Conservation (phyloP, 2,113 vertebrate species). For the Chlamydotis undulata region DNA sequence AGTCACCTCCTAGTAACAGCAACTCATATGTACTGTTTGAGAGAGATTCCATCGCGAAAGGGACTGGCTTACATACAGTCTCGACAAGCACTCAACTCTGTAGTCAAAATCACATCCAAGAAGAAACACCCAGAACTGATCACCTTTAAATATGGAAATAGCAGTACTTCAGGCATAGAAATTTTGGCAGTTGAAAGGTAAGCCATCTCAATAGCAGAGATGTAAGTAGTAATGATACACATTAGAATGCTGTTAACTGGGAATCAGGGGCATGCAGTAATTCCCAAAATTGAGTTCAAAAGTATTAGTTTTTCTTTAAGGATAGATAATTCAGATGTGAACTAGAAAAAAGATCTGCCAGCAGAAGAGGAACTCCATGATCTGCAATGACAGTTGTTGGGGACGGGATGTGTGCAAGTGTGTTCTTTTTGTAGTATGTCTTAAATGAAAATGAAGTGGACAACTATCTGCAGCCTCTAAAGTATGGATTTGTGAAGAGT, state of each 20-base stretch:
- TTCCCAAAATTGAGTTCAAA: background rate
- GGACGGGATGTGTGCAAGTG: background rate
- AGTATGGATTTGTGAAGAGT: background rate
- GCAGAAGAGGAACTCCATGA: background rate
- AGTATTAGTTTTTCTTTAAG: background rate
- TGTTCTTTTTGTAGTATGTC: background rate
- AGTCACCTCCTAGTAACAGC: constrained; percentile 94
- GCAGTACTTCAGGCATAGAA: constrained; percentile 91
- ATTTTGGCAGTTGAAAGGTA: constrained; percentile 95
- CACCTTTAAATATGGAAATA: constrained; percentile 97
- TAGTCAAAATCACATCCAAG: constrained; percentile 99
- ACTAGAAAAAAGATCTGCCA: background rate
- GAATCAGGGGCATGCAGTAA: background rate
- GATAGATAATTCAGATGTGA: background rate
- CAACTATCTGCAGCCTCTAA: background rate
- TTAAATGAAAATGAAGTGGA: background rate
- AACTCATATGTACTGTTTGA: constrained; percentile 98
- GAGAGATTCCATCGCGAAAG: constrained; percentile 92
- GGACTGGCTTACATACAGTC: constrained; percentile 98
- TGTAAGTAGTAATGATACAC: background rate
- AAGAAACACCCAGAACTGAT: constrained; percentile 98
- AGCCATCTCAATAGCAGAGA: background rate
- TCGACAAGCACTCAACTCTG: constrained; percentile 92
- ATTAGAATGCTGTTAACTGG: background rate
- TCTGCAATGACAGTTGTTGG: background rate